Base-by-base conservation (phyloP, 2,797 vertebrate genomes). In the Hirundo rustica region DNA sequence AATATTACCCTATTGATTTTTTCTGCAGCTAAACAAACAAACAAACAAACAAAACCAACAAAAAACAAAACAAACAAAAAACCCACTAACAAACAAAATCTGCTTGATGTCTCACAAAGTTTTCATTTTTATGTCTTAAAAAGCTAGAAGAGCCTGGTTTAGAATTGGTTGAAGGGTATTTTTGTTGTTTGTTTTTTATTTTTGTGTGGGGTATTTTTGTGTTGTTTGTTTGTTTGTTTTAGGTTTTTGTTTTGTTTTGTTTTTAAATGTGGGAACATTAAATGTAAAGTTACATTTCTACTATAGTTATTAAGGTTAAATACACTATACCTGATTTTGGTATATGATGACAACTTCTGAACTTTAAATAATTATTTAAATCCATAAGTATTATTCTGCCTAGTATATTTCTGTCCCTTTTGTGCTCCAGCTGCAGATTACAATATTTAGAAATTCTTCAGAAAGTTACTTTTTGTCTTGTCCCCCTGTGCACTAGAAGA, bases 141-240 rank as follows among this genome's bases (percentile, higher is more conserved):
- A 74, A 81, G 2, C 14, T 44, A 14, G 20, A 86, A 71, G 47
- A 66, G 6, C 72, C 30, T 57, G 2, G 8, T 34, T 22, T 44
- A 71, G n/a, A 85, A 72, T 38, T 18, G 1, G 11, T 10, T 66
- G 14, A 5, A 4, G 9, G 5, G 4, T 30, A 13, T 8, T 10
- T 25, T 19, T 29, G 15, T 13, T 40, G 3, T 17, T 53, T 4
- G 6, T 14, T 36, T 60, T 8, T 11, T 25, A 21, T 34, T 17
- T 3, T 0, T 13, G 11, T 57, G 54, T 23, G 32, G 13, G 11
- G 2, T 2, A 8, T 13, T 7, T 13, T 38, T 38, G 38, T 38
- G 8, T 10, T 0, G 4, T 27, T 27, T 27, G 13, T 16, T 51
- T 51, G 26, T 29, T 16, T 27, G 9, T 16, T 47, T 50, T 50